Percentiles rank a stretch among this genome's conserved stretches.
phyloP scores from a whole-genome alignment of 2,113 vertebrate genomes.

The Callithrix jacchus region DNA sequence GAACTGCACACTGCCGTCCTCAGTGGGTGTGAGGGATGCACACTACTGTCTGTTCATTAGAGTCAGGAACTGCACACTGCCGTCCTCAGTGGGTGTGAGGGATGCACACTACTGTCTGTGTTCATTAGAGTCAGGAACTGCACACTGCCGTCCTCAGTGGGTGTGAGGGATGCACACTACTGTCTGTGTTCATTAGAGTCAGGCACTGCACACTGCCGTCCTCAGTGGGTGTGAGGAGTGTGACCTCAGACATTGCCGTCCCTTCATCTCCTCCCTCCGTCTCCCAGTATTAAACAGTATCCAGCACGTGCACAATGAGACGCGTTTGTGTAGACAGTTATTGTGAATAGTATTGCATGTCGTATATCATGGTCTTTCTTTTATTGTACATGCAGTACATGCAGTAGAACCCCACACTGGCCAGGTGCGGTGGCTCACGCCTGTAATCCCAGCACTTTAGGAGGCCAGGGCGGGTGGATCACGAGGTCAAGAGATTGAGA shows the following conservation, averaged over 20 bases:
- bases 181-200: no score
- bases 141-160: no score
- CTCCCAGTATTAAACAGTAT: background rate
- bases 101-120: fast-evolving
- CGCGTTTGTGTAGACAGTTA: background rate
- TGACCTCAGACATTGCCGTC: background rate
- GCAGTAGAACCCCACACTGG: background rate
- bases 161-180: no score
- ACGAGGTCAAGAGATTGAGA: no score
- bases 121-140: background rate
- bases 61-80: no score
- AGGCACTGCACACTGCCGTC: fast-evolving
- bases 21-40: no score
- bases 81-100: no score
- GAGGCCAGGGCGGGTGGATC: no score
- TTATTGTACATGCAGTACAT: background rate
- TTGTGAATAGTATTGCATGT: background rate
- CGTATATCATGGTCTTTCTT: background rate
- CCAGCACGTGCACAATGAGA: background rate
- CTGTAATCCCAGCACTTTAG: no score
- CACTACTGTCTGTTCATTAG: no score
- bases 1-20: no score
- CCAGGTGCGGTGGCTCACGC: no score
- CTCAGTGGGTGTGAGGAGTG: background rate
- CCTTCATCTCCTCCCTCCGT: background rate